A percentile compares a stretch with the other conserved stretches of the same genome.
These are phyloP conservation scores for Catonia carolina DNA, from an alignment of 2,888 invertebrate genomes.

Conservation along the genomic window DNA sequence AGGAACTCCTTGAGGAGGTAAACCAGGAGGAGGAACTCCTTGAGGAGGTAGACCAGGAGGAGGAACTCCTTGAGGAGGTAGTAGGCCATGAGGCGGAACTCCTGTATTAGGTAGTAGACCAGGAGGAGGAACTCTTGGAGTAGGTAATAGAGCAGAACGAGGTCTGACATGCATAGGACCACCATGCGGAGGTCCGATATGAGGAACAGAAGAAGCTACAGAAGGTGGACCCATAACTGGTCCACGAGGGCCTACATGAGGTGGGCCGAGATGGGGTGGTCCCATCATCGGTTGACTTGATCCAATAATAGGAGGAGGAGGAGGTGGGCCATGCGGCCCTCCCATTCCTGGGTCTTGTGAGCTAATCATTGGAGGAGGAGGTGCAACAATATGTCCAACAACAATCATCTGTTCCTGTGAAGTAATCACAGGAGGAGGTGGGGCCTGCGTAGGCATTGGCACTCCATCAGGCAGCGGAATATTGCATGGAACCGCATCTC, in stretches of 20 bases:
- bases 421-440: neutral
- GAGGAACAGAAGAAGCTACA: neutral
- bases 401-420: neutral
- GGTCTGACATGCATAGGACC: neutral
- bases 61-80: neutral
- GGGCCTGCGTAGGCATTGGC: neutral
- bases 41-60: conserved; percentile 9
- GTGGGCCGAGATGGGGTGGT: neutral
- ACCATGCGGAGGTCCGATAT: neutral
- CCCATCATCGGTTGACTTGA: neutral
- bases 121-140: neutral
- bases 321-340: no score
- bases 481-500: neutral
- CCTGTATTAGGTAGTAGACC: neutral
- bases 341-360: no score
- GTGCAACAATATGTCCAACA: neutral
- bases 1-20: conserved; percentile 15
- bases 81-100: neutral
- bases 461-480: neutral
- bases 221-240: neutral
- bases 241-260: neutral
- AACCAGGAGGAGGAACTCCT: conserved; percentile 24
- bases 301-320: no score
- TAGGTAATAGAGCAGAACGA: neutral
- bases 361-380: no score